Conservation (phyloP, 2,888 invertebrate species). For the Ctenicera cuprea region DNA sequence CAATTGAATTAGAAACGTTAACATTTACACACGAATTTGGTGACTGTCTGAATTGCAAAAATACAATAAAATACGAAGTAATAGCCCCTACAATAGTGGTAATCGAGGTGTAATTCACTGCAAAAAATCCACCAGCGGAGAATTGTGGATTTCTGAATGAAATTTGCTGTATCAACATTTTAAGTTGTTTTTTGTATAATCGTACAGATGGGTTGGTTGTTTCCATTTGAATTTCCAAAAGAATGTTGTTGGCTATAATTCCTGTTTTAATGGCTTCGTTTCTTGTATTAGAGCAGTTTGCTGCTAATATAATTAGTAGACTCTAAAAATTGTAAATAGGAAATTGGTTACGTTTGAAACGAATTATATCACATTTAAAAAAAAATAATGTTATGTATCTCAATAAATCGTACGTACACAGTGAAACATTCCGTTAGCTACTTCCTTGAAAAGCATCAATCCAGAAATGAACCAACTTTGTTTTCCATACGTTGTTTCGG, state of each 20-base stretch:
- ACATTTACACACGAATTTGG: not conserved
- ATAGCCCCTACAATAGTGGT: not conserved
- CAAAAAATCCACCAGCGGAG: slow-evolving; percentile 5
- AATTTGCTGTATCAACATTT: slow-evolving; percentile 2
- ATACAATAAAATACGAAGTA: slow-evolving; percentile 10
- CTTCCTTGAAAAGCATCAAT: not conserved
- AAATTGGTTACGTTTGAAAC: too few species aligned
- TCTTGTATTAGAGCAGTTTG: not conserved
- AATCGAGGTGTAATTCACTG: not conserved
- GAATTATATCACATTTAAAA: too few species aligned
- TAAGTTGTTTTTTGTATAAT: not conserved
- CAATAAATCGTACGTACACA: slow-evolving; percentile 21
- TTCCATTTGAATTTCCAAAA: not conserved
- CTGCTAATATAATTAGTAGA: not conserved
- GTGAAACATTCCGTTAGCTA: not conserved
- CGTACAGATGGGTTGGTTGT: not conserved
- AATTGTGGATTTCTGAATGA: not conserved
- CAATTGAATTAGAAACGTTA: too few species aligned
- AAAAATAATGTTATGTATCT: not conserved
- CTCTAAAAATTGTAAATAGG: not conserved
- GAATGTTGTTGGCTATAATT: not conserved
- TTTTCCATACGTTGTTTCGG: not conserved
- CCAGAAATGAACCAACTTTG: not conserved
- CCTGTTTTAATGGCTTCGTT: not conserved
- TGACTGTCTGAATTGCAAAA: slow-evolving; percentile 2